Base-by-base conservation (phyloP, 1,140 invertebrate genomes). In the Neoseiulus cucumeris region DNA sequence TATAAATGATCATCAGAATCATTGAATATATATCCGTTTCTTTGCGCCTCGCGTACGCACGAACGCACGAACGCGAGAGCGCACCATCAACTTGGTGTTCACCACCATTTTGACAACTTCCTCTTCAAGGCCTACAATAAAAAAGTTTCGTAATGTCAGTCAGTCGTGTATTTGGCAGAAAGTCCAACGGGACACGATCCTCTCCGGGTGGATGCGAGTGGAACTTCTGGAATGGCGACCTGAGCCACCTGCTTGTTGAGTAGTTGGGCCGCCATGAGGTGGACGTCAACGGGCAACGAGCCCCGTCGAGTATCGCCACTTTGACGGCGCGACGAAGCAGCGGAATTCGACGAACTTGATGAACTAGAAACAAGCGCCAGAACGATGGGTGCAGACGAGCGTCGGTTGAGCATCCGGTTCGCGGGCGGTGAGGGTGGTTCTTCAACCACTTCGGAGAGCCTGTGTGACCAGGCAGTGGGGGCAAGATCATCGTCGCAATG, bases 161-260 rank as follows among this genome's bases (percentile, higher is more conserved):
- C 33, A 39, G 4, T 39, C 33, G 33, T 39, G 33, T 59, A 59
- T 33, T 59, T 59, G 51, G 51, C 51, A 17, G 51, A 59, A 2
- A 59, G 51, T 17, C 22, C 33, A 14, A 59, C 51, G 14, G 51
- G 51, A 25, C 51, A 59, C 14, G 51, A 59, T 25, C 51, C 51
- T 25, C 51, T 59, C 14, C 51, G 51, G 2, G 51, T 33, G 14
- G 51, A 17, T 14, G 25, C 51, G 14, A 59, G 51, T 59, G 51
- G 51, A 25, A 59, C 51, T 25, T 59, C 51, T 33, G 51, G 51
- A 25, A 59, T 59, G 22, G 51, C 51, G 14, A 59, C 51, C 33
- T 59, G 51, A 6, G 51, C 51, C 17, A 59, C 51, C 51, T 59
- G 51, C 22, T 59, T 59, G 22, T 59, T 59, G 22, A 59, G 51